A percentile compares a stretch with the other conserved stretches of the same genome.
These are phyloP conservation scores for Erethizon dorsatum DNA, from an alignment of 2,797 vertebrate species.

Conservation along the genomic window DNA sequence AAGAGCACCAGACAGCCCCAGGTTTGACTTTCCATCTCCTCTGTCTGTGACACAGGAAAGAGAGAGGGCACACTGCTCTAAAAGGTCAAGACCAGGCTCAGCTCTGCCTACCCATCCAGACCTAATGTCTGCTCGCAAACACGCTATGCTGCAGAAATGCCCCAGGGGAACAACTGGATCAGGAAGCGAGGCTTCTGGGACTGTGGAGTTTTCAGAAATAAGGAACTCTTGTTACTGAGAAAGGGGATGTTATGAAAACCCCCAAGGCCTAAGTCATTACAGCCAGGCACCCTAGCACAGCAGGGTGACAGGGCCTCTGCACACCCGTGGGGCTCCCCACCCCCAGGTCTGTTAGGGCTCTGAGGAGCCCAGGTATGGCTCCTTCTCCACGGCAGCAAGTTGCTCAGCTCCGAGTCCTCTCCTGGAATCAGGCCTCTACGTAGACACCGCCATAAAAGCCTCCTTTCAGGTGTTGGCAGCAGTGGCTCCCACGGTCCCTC, in stretches of 20 bases:
- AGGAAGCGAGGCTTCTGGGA: constrained; percentile 36
- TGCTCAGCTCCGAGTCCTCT: not conserved
- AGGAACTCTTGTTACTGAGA: constrained; percentile 66
- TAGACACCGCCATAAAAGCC: not conserved
- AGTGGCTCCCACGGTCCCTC: not conserved
- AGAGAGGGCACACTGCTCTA: not conserved
- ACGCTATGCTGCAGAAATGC: not conserved
- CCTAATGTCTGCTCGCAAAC: not conserved
- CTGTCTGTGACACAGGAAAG: not conserved
- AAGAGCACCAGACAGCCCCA: not conserved
- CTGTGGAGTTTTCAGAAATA: not conserved
- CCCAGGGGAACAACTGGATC: not conserved
- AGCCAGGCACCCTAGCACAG: not conserved
- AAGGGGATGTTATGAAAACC: constrained; percentile 52
- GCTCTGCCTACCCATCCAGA: not conserved
- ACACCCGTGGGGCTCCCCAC: not conserved
- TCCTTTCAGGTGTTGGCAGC: not conserved
- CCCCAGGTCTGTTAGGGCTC: not conserved
- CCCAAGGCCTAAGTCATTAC: not conserved
- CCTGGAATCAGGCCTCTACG: not conserved
- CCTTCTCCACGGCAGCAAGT: not conserved
- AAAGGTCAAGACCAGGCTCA: constrained; percentile 31
- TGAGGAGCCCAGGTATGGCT: not conserved
- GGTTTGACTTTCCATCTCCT: not conserved
- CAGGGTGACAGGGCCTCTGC: not conserved